Percentiles rank a stretch among this genome's conserved stretches.
phyloP scores from a whole-genome alignment of 2,113 vertebrate species.

The Pseudorectes ferrugineus region DNA sequence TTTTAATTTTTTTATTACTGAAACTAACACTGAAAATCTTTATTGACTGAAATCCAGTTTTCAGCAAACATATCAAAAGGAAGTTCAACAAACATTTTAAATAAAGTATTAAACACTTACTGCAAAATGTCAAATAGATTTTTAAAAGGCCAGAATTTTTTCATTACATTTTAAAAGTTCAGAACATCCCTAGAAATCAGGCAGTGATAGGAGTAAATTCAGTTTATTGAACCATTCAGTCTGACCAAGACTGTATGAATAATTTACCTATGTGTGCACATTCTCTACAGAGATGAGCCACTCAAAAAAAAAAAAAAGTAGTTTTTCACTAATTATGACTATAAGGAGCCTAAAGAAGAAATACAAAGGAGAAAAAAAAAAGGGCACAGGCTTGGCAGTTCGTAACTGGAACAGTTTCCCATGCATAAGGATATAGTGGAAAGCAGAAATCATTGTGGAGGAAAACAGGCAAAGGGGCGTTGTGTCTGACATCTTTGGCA shows the following conservation, averaged over 20 bases:
- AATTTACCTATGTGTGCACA: background rate
- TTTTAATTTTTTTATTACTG: background rate
- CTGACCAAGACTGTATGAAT: background rate
- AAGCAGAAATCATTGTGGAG: background rate
- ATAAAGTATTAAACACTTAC: background rate
- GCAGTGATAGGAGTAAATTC: background rate
- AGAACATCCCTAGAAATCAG: background rate
- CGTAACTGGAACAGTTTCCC: background rate
- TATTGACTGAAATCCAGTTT: background rate
- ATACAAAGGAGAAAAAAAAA: background rate
- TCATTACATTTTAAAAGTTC: background rate
- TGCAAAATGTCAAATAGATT: constrained; percentile 16
- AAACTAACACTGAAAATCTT: background rate
- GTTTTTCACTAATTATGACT: background rate
- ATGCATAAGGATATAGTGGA: background rate
- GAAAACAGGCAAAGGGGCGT: background rate
- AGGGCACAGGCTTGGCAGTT: background rate
- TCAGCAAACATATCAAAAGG: background rate
- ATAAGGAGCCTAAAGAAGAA: background rate
- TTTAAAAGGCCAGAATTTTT: constrained; percentile 12
- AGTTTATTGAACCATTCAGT: background rate
- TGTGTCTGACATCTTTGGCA: background rate
- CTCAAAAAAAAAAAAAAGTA: background rate
- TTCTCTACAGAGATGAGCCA: background rate
- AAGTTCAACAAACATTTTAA: constrained; percentile 9